phyloP scores from a whole-genome alignment of 1,140 invertebrate genomes.

The Calosoma granatense region DNA sequence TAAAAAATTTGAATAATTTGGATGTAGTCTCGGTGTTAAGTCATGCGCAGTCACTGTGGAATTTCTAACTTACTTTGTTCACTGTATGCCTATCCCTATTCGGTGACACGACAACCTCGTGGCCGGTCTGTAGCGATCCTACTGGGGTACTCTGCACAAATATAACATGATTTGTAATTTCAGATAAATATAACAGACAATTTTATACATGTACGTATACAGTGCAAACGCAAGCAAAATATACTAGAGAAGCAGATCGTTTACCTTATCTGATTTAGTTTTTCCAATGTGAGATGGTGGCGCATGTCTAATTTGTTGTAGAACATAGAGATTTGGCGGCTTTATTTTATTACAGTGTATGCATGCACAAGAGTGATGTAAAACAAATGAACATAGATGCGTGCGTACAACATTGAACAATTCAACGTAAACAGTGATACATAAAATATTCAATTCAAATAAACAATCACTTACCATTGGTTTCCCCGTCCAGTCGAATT shows the following conservation, averaged over 20 bases:
- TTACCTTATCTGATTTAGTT: conserved; percentile 78
- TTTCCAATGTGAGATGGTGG: conserved; percentile 72
- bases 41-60: neutral
- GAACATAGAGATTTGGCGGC: conserved; percentile 65
- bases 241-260: too few species aligned
- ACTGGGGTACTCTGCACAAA: conserved; percentile 77
- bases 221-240: neutral
- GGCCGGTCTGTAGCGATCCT: conserved; percentile 78
- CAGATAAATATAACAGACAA: neutral
- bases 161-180: conserved; percentile 20
- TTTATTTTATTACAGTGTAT: conserved; percentile 33
- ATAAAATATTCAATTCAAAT: neutral
- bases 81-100: conserved; percentile 74
- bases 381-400: neutral
- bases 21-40: too few species aligned
- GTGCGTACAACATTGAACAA: neutral
- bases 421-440: neutral
- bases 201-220: conserved; percentile 3
- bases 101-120: conserved; percentile 81
- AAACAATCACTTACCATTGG: conserved; percentile 59
- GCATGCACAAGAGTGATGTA: conserved; percentile 15
- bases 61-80: conserved; percentile 58
- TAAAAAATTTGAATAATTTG: too few species aligned
- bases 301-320: conserved; percentile 66
- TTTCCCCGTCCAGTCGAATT: conserved; percentile 98